A percentile compares a stretch with the other conserved stretches of the same genome.
phyloP scores from a whole-genome alignment of 2,888 invertebrate species.

The Phortica magna region DNA sequence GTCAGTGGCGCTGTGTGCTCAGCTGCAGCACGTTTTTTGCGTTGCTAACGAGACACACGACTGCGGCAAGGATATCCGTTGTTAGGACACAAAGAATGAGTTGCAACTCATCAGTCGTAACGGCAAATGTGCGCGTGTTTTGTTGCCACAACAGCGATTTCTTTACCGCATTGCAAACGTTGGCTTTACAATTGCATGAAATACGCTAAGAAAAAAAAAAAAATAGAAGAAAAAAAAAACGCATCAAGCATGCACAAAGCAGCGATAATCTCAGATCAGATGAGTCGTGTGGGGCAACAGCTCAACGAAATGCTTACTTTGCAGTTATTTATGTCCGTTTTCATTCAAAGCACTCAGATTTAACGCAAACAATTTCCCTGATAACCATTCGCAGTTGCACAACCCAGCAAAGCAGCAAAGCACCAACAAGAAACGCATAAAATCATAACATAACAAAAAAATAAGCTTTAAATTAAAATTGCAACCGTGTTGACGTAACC shows the following conservation, averaged over 20 bases:
- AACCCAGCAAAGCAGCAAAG: too few species aligned
- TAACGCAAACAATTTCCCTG: conserved; percentile 30
- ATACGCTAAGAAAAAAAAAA: background rate
- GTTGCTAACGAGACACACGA: background rate
- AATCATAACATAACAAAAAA: background rate
- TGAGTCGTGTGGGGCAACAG: background rate
- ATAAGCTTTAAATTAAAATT: conserved; percentile 31
- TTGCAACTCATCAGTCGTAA: conserved; percentile 7
- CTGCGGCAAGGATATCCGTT: conserved; percentile 23
- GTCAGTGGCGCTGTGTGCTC: background rate
- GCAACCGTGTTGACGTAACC: conserved; percentile 5
- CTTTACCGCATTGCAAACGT: background rate
- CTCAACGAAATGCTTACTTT: conserved; percentile 19
- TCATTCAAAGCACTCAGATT: conserved; percentile 30
- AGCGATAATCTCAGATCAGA: conserved; percentile 1
- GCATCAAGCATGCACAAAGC: background rate
- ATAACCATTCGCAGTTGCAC: conserved; percentile 19
- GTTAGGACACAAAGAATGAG: conserved; percentile 6
- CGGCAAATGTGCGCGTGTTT: background rate
- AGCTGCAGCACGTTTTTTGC: conserved; percentile 3
- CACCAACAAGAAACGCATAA: conserved; percentile 12
- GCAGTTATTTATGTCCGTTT: conserved; percentile 29
- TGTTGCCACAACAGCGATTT: background rate
- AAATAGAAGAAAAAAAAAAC: background rate
- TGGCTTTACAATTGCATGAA: background rate